Conservation (phyloP, 2,888 invertebrate species). For the Seira sanloemensis region DNA sequence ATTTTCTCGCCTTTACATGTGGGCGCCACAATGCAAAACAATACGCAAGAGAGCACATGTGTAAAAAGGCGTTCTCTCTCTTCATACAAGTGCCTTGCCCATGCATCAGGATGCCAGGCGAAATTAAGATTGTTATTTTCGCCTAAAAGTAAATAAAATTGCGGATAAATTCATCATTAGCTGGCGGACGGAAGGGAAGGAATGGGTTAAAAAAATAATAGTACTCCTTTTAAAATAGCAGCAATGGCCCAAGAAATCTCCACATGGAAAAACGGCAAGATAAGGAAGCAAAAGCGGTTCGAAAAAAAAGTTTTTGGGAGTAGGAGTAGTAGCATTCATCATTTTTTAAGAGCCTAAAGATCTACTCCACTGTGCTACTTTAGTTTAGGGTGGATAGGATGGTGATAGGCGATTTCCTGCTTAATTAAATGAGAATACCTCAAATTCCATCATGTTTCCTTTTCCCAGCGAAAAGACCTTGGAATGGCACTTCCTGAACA, state of each 20-base stretch:
- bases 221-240: constrained; percentile 17
- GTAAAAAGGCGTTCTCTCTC: neutral
- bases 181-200: constrained; percentile 7
- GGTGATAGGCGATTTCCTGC: constrained; percentile 61
- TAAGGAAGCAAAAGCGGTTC: constrained; percentile 46
- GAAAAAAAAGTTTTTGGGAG: constrained; percentile 39
- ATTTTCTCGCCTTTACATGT: neutral
- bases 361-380: constrained; percentile 4
- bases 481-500: constrained; percentile 66
- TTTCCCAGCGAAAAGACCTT: constrained; percentile 65
- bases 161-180: neutral
- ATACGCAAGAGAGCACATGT: neutral
- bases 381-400: constrained; percentile 19
- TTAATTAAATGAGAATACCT: constrained; percentile 67
- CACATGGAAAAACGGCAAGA: constrained; percentile 5
- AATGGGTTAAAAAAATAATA: neutral
- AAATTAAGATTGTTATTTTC: neutral
- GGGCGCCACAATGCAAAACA: neutral
- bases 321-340: neutral
- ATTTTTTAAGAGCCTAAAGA: neutral
- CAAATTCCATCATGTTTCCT: constrained; percentile 69
- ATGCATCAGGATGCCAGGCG: constrained; percentile 17
- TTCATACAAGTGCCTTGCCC: constrained; percentile 6
- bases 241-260: constrained; percentile 18
- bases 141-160: neutral